Conservation (phyloP, 2,113 vertebrate genomes). For the Indicator maculatus region DNA sequence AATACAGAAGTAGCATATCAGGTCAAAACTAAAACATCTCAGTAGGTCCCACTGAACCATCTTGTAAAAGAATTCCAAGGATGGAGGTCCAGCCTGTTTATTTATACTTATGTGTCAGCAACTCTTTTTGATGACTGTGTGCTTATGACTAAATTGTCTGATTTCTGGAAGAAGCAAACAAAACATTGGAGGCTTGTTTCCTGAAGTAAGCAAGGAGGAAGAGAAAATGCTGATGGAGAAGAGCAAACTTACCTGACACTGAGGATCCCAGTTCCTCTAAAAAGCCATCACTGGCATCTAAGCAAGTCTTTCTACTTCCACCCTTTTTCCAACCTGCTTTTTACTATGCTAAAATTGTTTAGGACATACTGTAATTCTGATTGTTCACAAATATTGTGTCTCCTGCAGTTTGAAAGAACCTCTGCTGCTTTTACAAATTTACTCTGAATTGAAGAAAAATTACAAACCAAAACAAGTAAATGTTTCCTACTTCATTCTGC, state of each 20-base stretch:
- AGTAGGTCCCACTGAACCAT: neutral
- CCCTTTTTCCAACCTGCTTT: neutral
- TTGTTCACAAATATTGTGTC: neutral
- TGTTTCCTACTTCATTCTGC: neutral
- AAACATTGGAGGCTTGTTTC: neutral
- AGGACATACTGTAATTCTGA: neutral
- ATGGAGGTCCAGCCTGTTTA: neutral
- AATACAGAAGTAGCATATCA: neutral
- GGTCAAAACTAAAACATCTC: neutral
- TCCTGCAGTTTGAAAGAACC: neutral
- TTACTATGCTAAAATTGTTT: neutral
- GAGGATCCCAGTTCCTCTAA: neutral
- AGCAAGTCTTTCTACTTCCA: neutral
- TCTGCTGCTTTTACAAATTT: neutral
- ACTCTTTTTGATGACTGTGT: neutral
- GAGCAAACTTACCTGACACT: neutral
- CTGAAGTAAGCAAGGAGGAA: neutral
- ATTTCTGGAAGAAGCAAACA: neutral
- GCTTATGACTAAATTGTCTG: neutral
- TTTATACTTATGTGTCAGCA: neutral
- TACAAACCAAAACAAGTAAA: neutral
- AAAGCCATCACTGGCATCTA: neutral
- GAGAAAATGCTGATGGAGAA: conserved; percentile 19
- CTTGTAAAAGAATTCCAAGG: neutral
- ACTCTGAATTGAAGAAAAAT: neutral